These are phyloP conservation scores for Vollenhovia emeryi DNA, from an alignment of 1,140 invertebrate species.

Conservation along the genomic window DNA sequence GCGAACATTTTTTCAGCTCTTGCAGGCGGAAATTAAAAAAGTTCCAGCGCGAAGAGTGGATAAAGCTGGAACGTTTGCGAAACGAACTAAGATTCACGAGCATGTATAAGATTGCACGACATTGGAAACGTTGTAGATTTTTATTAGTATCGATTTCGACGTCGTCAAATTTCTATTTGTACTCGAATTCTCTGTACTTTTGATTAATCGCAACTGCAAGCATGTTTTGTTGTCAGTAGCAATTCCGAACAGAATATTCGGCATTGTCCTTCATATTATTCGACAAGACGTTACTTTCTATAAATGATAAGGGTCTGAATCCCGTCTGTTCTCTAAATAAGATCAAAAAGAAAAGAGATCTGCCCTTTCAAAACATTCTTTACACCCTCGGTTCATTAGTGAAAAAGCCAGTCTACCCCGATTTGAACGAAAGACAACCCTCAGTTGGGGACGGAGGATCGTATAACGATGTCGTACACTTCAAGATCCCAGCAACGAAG, in stretches of 20 bases:
- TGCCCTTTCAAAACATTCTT: conserved; percentile 53
- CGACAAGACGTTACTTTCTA: not conserved
- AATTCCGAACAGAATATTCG: not conserved
- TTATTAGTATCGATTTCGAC: not conserved
- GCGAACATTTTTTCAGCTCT: conserved; percentile 34
- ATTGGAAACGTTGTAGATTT: not conserved
- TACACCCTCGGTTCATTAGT: conserved; percentile 69
- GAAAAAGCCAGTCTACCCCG: conserved; percentile 58
- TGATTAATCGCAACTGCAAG: not conserved
- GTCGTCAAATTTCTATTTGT: not conserved
- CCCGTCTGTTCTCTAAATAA: conserved; percentile 40
- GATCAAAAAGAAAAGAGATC: conserved; percentile 42
- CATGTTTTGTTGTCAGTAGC: not conserved
- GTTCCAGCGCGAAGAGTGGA: conserved; percentile 20
- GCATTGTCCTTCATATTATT: not conserved
- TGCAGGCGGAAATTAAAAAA: conserved; percentile 49
- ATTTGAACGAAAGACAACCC: conserved; percentile 56
- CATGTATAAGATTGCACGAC: not conserved
- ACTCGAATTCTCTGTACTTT: not conserved
- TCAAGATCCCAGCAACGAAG: conserved; percentile 61
- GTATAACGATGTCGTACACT: conserved; percentile 64
- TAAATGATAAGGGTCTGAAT: not conserved
- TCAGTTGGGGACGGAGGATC: conserved; percentile 12
- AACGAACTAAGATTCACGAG: conserved; percentile 17
- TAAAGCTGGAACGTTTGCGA: conserved; percentile 5